Conservation (phyloP, 2,797 vertebrate genomes). For the Scomberomorus guttatus region DNA sequence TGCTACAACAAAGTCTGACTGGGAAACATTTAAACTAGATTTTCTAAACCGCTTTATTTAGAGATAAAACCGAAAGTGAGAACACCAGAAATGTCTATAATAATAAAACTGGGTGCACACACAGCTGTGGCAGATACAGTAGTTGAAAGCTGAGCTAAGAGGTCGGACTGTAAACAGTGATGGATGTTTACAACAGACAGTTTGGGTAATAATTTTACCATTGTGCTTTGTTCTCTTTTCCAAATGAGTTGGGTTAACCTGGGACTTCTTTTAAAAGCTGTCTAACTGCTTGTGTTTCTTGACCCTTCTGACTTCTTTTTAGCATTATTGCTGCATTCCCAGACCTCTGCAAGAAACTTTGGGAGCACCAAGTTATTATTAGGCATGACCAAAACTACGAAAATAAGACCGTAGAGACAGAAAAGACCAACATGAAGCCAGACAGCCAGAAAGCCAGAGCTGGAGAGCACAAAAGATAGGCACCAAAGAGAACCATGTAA, state of each 20-base stretch:
- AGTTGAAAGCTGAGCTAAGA: not conserved
- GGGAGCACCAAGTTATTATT: not conserved
- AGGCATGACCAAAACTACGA: not conserved
- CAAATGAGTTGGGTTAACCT: not conserved
- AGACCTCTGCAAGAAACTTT: not conserved
- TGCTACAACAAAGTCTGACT: not conserved
- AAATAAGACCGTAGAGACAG: not conserved
- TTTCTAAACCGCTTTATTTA: not conserved
- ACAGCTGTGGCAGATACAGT: not conserved
- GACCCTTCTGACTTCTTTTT: not conserved
- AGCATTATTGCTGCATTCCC: not conserved
- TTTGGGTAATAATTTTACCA: not conserved
- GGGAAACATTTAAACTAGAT: not conserved
- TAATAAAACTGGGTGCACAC: not conserved
- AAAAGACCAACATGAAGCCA: not conserved
- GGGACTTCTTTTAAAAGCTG: not conserved
- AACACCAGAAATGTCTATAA: not conserved
- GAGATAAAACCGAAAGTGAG: not conserved
- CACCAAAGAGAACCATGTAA: slow-evolving; percentile 9
- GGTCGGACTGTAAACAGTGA: not conserved
- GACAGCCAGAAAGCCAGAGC: not conserved
- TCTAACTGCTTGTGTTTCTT: not conserved
- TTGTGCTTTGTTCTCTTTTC: not conserved
- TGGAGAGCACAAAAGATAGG: not conserved
- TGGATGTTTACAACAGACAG: not conserved